A percentile compares a stretch with the other conserved stretches of the same genome.
Evolutionary conservation across 1,140 invertebrate species (phyloP).

Genomic region (Reticulitermes speratus): DNA sequence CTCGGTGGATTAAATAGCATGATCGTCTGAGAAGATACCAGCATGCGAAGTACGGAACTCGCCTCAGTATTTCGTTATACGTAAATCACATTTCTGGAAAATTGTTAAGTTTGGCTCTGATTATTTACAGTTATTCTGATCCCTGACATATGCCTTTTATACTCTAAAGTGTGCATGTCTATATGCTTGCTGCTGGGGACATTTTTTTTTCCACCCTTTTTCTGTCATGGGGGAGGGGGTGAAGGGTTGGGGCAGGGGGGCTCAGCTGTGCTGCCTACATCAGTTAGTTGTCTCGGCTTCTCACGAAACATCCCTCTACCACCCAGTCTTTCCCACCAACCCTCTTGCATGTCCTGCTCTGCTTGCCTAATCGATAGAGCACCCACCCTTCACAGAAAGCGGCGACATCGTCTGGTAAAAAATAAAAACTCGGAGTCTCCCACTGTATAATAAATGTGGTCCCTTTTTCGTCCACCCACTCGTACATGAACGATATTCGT

Average conservation of each 20-base stretch:
- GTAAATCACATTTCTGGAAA: not conserved
- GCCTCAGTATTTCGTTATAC: no score
- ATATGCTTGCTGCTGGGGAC: conserved; percentile 17
- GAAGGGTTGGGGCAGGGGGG: not conserved
- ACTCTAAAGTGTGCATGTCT: not conserved
- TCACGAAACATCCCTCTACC: conserved; percentile 23
- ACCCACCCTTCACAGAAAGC: conserved; percentile 11
- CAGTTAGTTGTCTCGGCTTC: conserved; percentile 26
- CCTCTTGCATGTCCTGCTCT: conserved; percentile 24
- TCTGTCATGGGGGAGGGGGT: not conserved
- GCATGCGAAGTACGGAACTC: no score
- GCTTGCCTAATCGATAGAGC: conserved; percentile 30
- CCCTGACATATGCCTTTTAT: not conserved
- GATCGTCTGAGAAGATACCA: no score
- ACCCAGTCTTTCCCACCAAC: not conserved
- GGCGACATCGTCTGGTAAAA: conserved; percentile 25
- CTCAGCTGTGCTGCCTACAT: conserved; percentile 26
- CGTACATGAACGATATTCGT: not conserved
- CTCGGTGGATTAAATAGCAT: no score
- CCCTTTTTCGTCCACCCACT: not conserved
- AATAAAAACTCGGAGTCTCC: conserved; percentile 23
- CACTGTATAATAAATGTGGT: conserved; percentile 2
- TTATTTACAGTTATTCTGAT: no score
- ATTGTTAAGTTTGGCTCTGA: not conserved
- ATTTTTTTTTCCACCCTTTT: not conserved